These are phyloP conservation scores for Xanthia togata DNA, from an alignment of 2,888 invertebrate genomes.

Conservation along the genomic window DNA sequence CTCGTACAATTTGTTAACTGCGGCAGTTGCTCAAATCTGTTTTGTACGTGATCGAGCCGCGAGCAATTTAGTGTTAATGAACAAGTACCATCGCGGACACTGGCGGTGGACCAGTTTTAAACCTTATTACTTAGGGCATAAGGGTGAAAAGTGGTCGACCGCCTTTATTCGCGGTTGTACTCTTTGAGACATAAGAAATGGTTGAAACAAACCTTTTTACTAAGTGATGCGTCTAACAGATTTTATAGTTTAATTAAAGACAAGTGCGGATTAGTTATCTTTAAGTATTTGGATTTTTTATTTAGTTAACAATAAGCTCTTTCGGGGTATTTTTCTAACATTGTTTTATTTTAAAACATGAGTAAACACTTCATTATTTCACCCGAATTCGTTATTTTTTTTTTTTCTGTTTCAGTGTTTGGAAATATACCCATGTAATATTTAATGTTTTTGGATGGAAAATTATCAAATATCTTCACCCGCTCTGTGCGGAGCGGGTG, in stretches of 20 bases:
- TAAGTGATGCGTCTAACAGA: slow-evolving; percentile 38
- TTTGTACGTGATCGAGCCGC: slow-evolving; percentile 83
- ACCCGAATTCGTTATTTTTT: too few relatives aligned
- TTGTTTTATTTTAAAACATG: neutral
- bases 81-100: slow-evolving; percentile 65
- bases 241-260: slow-evolving; percentile 56
- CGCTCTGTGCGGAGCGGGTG: too few relatives aligned
- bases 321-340: neutral
- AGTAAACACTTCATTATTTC: neutral
- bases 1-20: slow-evolving; percentile 25
- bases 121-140: too few relatives aligned
- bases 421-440: too few relatives aligned
- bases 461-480: too few relatives aligned
- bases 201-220: slow-evolving; percentile 48
- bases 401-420: neutral
- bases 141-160: too few relatives aligned
- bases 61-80: slow-evolving; percentile 82
- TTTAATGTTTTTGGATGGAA: too few relatives aligned
- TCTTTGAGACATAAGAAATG: slow-evolving; percentile 53
- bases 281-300: slow-evolving; percentile 3
- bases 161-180: slow-evolving; percentile 13
- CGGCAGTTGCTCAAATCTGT: slow-evolving; percentile 77
- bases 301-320: neutral
- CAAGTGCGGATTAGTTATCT: slow-evolving; percentile 25
- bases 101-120: too few relatives aligned